Evolutionary conservation across 2,797 vertebrate species (phyloP).

Genomic region (Sibirionetta formosa): DNA sequence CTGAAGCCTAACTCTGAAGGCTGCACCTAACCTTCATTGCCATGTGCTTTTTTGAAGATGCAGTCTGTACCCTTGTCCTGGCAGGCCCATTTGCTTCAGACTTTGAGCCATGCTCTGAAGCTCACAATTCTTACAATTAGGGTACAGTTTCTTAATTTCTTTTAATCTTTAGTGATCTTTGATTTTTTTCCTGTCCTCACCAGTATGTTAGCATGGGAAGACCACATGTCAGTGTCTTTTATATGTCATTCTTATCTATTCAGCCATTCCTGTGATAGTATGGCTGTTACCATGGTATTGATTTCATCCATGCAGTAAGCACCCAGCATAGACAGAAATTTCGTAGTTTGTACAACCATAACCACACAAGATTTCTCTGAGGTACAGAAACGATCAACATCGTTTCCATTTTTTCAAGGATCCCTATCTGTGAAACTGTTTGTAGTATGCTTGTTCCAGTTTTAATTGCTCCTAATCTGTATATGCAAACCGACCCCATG

Average conservation of each 20-base stretch:
- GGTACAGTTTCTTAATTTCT: not conserved
- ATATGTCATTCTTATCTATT: not conserved
- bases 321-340: not conserved
- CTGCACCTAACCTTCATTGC: not conserved
- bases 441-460: not conserved
- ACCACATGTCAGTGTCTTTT: rapidly evolving
- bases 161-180: not conserved
- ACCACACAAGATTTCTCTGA: not conserved
- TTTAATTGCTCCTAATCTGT: not conserved
- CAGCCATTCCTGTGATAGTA: not conserved
- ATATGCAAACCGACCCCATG: not conserved
- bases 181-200: not conserved
- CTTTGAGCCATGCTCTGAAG: not conserved
- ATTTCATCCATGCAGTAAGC: not conserved
- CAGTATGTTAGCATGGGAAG: not conserved
- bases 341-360: not conserved
- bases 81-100: not conserved
- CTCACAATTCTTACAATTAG: not conserved
- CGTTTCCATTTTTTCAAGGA: not conserved
- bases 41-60: not conserved
- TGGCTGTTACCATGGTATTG: not conserved
- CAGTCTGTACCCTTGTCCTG: not conserved
- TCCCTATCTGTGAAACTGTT: not conserved
- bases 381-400: not conserved
- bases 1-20: not conserved